Evolutionary conservation across 92 coral and sea anemone species (phyloP).

Genomic region (Virgularia gustaviana): DNA sequence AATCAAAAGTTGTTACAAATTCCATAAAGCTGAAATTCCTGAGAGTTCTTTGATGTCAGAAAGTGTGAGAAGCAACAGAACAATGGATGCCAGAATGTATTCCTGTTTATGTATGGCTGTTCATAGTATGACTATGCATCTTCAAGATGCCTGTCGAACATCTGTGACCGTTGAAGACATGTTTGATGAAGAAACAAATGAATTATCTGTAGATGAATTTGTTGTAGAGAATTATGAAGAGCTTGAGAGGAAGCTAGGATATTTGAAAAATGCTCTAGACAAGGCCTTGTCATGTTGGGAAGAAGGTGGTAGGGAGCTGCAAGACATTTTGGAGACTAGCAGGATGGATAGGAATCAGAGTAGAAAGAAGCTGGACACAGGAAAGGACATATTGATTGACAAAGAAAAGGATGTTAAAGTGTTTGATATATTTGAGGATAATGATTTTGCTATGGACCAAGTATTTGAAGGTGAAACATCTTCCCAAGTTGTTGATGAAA

Average conservation of each 20-base stretch:
- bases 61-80: neutral
- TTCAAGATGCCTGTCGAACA: conserved; percentile 65
- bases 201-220: neutral
- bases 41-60: neutral
- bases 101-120: conserved; percentile 53
- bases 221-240: conserved; percentile 12
- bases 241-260: conserved; percentile 40
- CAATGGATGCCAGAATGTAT: neutral
- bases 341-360: conserved; percentile 2
- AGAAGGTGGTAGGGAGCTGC: conserved; percentile 58
- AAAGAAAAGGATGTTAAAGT: conserved; percentile 32
- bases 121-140: conserved; percentile 79
- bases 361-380: conserved; percentile 5
- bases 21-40: conserved; percentile 17
- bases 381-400: neutral
- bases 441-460: conserved; percentile 48
- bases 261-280: conserved; percentile 63
- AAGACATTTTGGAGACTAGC: conserved; percentile 21
- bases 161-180: conserved; percentile 47
- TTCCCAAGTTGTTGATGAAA: conserved; percentile 36
- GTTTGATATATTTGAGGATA: neutral
- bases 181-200: conserved; percentile 33
- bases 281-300: conserved; percentile 68
- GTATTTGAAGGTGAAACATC: conserved; percentile 80
- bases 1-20: conserved; percentile 7